These are phyloP conservation scores for Scatophagus argus DNA, from an alignment of 2,113 vertebrate genomes.

Conservation along the genomic window DNA sequence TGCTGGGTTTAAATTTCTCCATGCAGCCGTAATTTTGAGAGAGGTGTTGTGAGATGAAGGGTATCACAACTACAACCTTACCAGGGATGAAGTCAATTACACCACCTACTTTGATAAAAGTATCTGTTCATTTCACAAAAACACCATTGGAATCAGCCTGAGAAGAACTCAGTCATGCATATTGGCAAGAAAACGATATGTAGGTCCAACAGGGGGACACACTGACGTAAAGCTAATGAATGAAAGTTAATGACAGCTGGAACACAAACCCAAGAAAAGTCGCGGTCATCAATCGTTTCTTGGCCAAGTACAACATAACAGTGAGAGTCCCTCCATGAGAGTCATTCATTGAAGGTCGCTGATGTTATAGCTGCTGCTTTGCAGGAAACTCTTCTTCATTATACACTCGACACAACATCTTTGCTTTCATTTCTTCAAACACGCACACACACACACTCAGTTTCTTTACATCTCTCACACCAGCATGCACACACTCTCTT, in stretches of 20 bases:
- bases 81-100: neutral
- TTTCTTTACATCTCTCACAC: neutral
- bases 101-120: neutral
- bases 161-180: neutral
- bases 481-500: neutral
- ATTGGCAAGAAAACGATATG: neutral
- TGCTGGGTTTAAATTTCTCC: conserved; percentile 10
- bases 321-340: neutral
- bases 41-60: neutral
- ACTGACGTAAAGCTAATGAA: neutral
- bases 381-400: neutral
- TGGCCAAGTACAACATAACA: neutral
- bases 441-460: neutral
- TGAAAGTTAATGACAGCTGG: conserved; percentile 20
- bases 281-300: conserved; percentile 5
- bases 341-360: neutral
- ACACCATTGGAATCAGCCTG: neutral
- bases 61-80: neutral
- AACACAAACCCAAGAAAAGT: neutral
- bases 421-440: neutral
- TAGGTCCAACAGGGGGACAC: neutral
- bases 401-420: neutral
- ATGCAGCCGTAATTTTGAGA: neutral
- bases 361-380: conserved; percentile 23
- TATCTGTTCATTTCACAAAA: neutral